Percentiles rank a stretch among this genome's conserved stretches.
phyloP scores from a whole-genome alignment of 2,113 vertebrate species.

The Ciconia maguari region DNA sequence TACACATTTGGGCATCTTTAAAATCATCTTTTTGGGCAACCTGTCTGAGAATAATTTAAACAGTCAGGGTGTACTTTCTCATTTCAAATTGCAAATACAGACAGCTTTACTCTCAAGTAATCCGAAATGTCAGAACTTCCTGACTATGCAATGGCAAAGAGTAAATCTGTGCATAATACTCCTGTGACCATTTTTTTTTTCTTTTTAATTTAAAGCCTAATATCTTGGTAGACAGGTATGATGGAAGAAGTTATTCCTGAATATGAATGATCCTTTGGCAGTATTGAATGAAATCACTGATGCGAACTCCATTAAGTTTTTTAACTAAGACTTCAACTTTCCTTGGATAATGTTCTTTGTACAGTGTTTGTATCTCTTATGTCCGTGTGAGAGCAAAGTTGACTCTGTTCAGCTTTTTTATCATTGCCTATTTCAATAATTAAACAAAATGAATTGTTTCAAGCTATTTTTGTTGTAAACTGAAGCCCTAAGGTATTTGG shows the following conservation, averaged over 20 bases:
- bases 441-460: conserved; percentile 6
- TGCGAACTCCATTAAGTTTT: neutral
- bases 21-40: conserved; percentile 63
- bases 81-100: conserved; percentile 47
- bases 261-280: neutral
- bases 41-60: conserved; percentile 61
- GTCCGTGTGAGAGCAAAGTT: neutral
- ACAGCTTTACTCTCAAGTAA: conserved; percentile 33
- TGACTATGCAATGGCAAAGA: neutral
- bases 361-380: neutral
- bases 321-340: neutral
- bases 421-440: neutral
- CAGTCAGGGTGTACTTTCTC: conserved; percentile 38
- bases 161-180: neutral
- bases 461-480: neutral
- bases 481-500: neutral
- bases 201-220: neutral
- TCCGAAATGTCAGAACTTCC: conserved; percentile 12
- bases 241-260: neutral
- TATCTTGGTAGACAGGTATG: neutral
- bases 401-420: neutral
- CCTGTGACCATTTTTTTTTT: neutral
- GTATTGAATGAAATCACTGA: neutral
- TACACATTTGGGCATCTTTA: conserved; percentile 55
- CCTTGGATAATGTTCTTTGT: neutral